phyloP scores from a whole-genome alignment of 2,797 vertebrate genomes.

The Ispidina picta region DNA sequence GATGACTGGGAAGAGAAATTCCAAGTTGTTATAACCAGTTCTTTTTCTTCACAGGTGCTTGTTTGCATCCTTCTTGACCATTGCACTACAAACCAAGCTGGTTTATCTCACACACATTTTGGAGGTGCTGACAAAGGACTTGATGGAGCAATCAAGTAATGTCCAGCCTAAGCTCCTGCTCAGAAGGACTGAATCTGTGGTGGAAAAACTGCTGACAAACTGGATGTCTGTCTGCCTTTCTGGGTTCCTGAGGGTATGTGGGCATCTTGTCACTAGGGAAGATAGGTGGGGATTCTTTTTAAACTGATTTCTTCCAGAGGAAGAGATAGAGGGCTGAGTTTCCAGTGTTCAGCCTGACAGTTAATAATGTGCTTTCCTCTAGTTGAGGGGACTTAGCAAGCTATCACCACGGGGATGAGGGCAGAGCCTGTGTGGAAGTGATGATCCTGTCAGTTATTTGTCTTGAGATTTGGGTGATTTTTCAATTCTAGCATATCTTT shows the following conservation, averaged over 20 bases:
- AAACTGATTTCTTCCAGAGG: neutral
- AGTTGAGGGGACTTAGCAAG: neutral
- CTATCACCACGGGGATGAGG: neutral
- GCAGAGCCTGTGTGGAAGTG: fast-evolving
- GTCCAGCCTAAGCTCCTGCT: constrained; percentile 91
- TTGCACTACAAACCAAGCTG: constrained; percentile 90
- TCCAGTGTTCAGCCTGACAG: neutral
- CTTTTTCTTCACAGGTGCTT: constrained; percentile 80
- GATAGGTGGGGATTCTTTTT: neutral
- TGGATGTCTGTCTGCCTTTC: constrained; percentile 98
- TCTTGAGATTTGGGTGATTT: neutral
- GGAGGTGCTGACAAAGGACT: constrained; percentile 85
- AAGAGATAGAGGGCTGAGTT: neutral
- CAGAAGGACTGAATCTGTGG: constrained; percentile 90
- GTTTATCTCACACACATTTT: constrained; percentile 91
- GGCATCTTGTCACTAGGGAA: neutral
- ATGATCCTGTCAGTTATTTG: neutral
- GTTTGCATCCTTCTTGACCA: constrained; percentile 91
- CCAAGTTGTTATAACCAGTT: neutral
- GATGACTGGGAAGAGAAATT: neutral
- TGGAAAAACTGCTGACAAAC: constrained; percentile 95
- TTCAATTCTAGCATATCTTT: neutral
- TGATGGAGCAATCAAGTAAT: constrained; percentile 90
- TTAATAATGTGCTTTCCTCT: neutral
- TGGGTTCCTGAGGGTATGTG: constrained; percentile 90